Percentiles rank a stretch among this genome's conserved stretches.
These are phyloP conservation scores for Sorex fumeus DNA, from an alignment of 2,113 vertebrate species.

Conservation along the genomic window DNA sequence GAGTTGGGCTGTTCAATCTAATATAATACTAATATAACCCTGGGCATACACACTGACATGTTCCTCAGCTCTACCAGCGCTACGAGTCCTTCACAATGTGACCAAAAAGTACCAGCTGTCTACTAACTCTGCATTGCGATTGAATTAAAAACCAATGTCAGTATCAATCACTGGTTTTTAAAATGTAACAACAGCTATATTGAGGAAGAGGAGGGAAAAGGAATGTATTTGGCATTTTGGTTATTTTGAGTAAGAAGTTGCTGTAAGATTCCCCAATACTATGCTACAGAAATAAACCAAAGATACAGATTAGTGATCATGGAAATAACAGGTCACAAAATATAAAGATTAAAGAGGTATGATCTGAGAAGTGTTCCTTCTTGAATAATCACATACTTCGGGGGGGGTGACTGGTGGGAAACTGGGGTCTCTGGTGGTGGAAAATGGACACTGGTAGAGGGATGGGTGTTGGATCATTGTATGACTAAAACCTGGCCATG, in stretches of 20 bases:
- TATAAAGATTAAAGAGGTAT: neutral
- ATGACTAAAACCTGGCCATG: too few species aligned
- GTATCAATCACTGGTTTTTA: too few species aligned
- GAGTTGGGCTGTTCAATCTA: neutral
- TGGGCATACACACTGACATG: neutral
- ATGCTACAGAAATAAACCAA: neutral
- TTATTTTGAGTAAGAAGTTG: neutral
- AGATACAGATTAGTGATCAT: neutral
- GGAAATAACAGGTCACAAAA: neutral
- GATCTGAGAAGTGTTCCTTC: neutral
- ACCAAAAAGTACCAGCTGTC: neutral
- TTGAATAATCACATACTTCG: too few species aligned
- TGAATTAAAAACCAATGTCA: neutral
- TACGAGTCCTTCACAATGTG: neutral
- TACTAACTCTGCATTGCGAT: neutral
- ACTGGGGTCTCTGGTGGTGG: too few species aligned
- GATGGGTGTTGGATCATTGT: too few species aligned
- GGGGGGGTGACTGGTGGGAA: too few species aligned
- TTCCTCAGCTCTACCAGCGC: neutral
- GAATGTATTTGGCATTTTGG: neutral
- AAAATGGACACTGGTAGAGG: too few species aligned
- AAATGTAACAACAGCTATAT: neutral
- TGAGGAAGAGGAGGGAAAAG: neutral
- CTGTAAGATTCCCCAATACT: neutral
- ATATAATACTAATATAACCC: neutral